Evolutionary conservation across 2,797 vertebrate species (phyloP).

Genomic region (Propithecus deckenii): DNA sequence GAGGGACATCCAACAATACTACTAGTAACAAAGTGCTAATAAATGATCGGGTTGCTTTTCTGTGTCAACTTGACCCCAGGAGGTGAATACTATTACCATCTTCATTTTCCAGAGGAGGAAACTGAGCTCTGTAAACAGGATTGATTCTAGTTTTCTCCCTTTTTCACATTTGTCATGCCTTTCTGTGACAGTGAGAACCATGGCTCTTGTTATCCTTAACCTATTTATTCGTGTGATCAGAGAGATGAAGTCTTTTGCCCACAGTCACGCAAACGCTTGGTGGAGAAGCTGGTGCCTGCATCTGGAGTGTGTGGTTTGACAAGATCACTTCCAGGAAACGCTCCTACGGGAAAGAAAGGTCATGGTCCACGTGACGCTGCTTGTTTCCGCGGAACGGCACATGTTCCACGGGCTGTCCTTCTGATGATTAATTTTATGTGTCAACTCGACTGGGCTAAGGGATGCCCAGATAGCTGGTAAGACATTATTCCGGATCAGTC

Average conservation of each 20-base stretch:
- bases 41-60: background rate
- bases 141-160: too few species aligned
- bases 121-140: background rate
- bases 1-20: background rate
- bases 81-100: background rate
- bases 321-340: background rate
- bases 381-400: accelerated
- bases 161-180: background rate
- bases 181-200: background rate
- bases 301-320: background rate
- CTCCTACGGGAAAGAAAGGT: background rate
- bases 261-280: accelerated
- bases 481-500: background rate
- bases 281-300: accelerated
- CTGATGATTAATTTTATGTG: too few species aligned
- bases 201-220: too few species aligned
- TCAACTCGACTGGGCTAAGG: background rate
- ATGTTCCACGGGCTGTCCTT: accelerated
- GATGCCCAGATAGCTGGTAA: background rate
- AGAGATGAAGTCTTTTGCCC: background rate
- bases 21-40: background rate
- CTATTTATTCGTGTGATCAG: background rate
- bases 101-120: background rate
- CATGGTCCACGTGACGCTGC: accelerated
- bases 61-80: too few species aligned